phyloP scores from a whole-genome alignment of 2,888 invertebrate species.

The Raillietiella orientalis region DNA sequence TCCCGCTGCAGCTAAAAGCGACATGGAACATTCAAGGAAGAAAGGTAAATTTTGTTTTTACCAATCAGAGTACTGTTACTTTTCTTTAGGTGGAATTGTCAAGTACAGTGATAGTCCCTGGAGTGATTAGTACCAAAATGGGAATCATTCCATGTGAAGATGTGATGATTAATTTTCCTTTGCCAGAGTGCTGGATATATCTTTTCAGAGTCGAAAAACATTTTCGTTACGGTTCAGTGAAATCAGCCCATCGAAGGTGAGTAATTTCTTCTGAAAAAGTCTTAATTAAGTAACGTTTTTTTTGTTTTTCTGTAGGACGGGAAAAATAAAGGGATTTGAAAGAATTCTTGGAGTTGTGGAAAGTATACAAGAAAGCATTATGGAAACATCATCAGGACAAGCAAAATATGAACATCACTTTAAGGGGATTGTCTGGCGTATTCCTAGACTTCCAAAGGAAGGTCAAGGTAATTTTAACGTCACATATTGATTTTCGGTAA shows the following conservation, averaged over 20 bases:
- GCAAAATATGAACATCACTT: slow-evolving; percentile 98
- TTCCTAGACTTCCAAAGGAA: slow-evolving; percentile 85
- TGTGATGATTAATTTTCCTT: slow-evolving; percentile 77
- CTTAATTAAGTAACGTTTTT: not conserved
- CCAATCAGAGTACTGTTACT: slow-evolving; percentile 3
- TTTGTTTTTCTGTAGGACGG: slow-evolving; percentile 20
- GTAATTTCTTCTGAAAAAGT: not conserved
- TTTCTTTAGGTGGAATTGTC: slow-evolving; percentile 45
- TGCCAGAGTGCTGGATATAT: slow-evolving; percentile 98
- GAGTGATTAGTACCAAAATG: not conserved
- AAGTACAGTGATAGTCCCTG: slow-evolving; percentile 82
- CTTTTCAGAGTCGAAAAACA: slow-evolving; percentile 92
- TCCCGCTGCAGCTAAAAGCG: slow-evolving; percentile 77
- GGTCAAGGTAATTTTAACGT: slow-evolving; percentile 48
- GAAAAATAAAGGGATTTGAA: slow-evolving; percentile 73
- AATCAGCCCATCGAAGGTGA: slow-evolving; percentile 45
- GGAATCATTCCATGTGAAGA: slow-evolving; percentile 64
- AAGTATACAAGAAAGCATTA: slow-evolving; percentile 56
- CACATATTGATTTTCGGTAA: not conserved
- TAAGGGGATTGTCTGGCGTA: slow-evolving; percentile 88
- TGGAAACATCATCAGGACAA: slow-evolving; percentile 67
- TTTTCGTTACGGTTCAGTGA: slow-evolving; percentile 87
- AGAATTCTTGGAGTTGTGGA: slow-evolving; percentile 68
- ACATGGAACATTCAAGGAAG: slow-evolving; percentile 58
- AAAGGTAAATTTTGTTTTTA: slow-evolving; percentile 19